Evolutionary conservation across 2,797 vertebrate species (phyloP).

Genomic region (Erethizon dorsatum): DNA sequence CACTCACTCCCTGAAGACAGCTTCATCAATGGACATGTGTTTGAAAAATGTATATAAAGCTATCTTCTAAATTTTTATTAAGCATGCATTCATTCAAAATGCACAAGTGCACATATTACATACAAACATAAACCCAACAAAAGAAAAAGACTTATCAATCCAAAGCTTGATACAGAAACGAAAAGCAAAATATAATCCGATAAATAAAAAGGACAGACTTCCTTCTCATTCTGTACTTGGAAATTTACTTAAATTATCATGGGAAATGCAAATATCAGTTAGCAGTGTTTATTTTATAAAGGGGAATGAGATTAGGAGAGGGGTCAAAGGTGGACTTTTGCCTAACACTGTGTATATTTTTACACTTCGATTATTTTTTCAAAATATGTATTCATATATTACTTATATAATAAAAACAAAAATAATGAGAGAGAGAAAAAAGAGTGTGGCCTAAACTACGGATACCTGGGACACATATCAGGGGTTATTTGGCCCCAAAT

Average conservation of each 20-base stretch:
- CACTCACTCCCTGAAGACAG: neutral
- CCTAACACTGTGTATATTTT: neutral
- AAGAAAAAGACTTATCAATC: neutral
- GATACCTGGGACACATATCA: neutral
- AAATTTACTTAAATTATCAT: conserved; percentile 63
- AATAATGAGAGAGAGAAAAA: neutral
- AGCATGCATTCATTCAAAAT: conserved; percentile 45
- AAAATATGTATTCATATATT: neutral
- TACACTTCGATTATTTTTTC: conserved; percentile 28
- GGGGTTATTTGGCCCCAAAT: conserved; percentile 1
- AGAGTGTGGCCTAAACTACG: neutral
- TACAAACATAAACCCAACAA: neutral
- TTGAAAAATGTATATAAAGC: conserved; percentile 8
- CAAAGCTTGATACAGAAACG: conserved; percentile 30
- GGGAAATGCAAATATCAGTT: conserved; percentile 15
- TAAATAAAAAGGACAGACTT: conserved; percentile 13
- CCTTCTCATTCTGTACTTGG: neutral
- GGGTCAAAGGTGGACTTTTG: neutral
- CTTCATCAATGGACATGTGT: neutral
- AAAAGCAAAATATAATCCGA: conserved; percentile 22
- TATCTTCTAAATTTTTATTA: conserved; percentile 37
- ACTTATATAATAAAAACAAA: neutral
- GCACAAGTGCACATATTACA: neutral
- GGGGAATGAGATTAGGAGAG: neutral
- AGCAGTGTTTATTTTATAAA: conserved; percentile 64